phyloP scores from a whole-genome alignment of 92 coral and sea anemone genomes.

The Diadumene lineata region DNA sequence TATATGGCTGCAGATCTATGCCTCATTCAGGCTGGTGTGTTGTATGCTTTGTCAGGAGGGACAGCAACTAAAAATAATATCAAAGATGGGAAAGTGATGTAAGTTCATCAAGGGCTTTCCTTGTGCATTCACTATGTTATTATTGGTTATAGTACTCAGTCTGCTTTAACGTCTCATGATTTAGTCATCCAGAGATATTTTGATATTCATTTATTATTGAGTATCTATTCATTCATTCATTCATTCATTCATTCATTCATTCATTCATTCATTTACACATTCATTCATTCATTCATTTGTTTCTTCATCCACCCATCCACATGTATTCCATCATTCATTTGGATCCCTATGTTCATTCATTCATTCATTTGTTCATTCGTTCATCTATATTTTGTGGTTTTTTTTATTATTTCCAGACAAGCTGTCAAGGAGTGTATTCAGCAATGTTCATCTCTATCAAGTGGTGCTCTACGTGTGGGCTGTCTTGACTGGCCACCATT shows the following conservation, averaged over 20 bases:
- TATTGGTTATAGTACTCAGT: too few relatives aligned
- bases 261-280: background rate
- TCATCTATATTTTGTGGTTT: background rate
- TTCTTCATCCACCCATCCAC: background rate
- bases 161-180: too few relatives aligned
- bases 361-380: background rate
- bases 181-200: too few relatives aligned
- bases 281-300: background rate
- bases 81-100: slow-evolving; percentile 74
- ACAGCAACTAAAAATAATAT: slow-evolving; percentile 49
- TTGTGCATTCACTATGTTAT: background rate
- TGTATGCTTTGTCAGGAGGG: slow-evolving; percentile 74
- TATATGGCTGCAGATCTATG: slow-evolving; percentile 81
- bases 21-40: slow-evolving; percentile 84
- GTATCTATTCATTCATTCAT: background rate
- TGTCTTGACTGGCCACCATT: slow-evolving; percentile 79
- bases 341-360: background rate
- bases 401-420: slow-evolving; percentile 50
- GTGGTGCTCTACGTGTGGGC: slow-evolving; percentile 74
- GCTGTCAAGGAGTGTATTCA: slow-evolving; percentile 75
- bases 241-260: background rate
- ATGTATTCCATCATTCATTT: background rate
- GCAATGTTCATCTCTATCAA: slow-evolving; percentile 59
- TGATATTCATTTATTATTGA: background rate
- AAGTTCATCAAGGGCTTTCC: slow-evolving; percentile 20